A percentile compares a stretch with the other conserved stretches of the same genome.
Evolutionary conservation across 2,113 vertebrate genomes (phyloP).

Genomic region (Orientallactaga bullata): DNA sequence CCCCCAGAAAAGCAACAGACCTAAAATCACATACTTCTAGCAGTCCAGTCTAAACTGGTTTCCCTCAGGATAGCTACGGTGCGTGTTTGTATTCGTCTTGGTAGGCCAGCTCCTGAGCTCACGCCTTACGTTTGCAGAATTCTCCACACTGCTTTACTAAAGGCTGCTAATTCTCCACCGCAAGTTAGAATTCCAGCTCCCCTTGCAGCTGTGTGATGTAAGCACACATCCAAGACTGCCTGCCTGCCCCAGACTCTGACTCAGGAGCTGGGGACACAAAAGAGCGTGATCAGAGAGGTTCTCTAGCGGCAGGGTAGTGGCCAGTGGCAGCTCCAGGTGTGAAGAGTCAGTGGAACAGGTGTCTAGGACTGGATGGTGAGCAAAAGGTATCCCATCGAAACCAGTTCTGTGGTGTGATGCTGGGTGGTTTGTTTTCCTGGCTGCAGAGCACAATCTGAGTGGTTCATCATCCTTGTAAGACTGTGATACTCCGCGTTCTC

Average conservation of each 20-base stretch:
- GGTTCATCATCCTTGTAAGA: neutral
- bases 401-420: neutral
- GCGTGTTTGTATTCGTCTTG: neutral
- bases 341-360: neutral
- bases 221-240: neutral
- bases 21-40: neutral
- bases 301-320: no score
- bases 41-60: neutral
- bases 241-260: neutral
- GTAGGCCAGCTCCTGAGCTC: neutral
- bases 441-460: neutral
- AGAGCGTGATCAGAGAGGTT: neutral
- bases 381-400: neutral
- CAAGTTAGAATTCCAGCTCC: neutral
- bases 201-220: neutral
- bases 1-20: neutral
- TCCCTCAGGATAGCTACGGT: neutral
- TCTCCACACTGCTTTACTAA: neutral
- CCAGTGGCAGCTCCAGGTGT: neutral
- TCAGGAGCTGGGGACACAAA: neutral
- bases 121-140: neutral
- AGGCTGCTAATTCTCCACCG: neutral
- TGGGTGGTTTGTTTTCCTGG: neutral
- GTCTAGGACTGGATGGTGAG: neutral
- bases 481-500: neutral